A percentile compares a stretch with the other conserved stretches of the same genome.
Conservation (phyloP, 2,113 vertebrate species). For the Proteles cristata region DNA sequence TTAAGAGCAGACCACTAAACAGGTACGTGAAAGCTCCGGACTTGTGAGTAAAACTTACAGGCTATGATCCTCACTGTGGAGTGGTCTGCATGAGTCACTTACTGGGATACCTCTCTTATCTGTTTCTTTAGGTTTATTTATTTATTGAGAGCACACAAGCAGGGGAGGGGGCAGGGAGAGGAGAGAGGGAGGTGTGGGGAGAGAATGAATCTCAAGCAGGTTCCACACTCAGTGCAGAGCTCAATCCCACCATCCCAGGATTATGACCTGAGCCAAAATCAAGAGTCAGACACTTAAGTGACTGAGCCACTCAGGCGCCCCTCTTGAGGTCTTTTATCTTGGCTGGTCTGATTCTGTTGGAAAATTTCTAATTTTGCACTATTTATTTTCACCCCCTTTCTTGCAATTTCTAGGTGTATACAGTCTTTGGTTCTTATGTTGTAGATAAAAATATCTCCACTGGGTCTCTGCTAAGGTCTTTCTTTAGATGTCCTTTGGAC, state of each 20-base stretch:
- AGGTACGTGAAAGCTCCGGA: neutral
- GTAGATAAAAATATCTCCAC: neutral
- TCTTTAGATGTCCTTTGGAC: neutral
- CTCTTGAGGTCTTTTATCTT: neutral
- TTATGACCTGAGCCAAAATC: too few species aligned
- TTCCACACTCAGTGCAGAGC: too few species aligned
- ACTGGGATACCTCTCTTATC: neutral
- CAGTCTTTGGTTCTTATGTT: neutral
- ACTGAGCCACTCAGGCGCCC: too few species aligned
- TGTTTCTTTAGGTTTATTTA: neutral
- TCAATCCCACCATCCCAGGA: too few species aligned
- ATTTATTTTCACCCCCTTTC: constrained; percentile 44
- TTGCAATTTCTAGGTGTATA: neutral
- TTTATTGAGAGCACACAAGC: too few species aligned
- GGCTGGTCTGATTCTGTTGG: neutral
- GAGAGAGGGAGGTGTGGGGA: too few species aligned
- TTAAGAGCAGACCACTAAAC: neutral
- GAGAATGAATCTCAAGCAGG: too few species aligned
- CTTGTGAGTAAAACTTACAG: neutral
- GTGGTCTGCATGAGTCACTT: neutral
- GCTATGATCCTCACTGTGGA: neutral
- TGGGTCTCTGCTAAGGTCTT: neutral
- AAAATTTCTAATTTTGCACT: neutral
- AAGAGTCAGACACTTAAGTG: too few species aligned
- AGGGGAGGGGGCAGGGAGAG: too few species aligned